phyloP scores from a whole-genome alignment of 2,888 invertebrate species.

The Cheilosia urbana region DNA sequence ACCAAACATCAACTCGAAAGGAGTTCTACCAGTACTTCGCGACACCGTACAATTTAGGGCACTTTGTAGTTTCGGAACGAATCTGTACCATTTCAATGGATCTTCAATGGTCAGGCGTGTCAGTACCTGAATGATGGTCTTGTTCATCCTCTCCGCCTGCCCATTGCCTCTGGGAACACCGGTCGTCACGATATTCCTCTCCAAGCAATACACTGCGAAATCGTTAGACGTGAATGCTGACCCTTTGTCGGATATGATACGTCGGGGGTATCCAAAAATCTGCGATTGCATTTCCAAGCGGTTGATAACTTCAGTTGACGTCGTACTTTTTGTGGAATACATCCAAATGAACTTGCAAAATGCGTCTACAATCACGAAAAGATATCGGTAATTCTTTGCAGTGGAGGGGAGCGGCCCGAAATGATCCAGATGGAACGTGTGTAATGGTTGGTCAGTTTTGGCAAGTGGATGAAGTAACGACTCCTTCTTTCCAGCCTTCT shows the following conservation, averaged over 20 bases:
- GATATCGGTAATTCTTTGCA: too few species aligned
- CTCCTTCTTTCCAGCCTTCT: constrained; percentile 78
- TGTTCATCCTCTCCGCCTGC: constrained; percentile 45
- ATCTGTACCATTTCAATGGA: not conserved
- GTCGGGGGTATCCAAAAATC: constrained; percentile 80
- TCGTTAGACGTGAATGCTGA: constrained; percentile 80
- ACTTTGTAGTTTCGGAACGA: too few species aligned
- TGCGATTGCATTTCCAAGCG: constrained; percentile 79
- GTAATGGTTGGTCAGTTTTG: constrained; percentile 78
- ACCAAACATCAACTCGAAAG: constrained; percentile 67
- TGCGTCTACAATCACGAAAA: too few species aligned
- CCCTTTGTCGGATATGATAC: constrained; percentile 80
- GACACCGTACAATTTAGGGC: too few species aligned
- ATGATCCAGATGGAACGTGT: too few species aligned
- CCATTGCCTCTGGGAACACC: too few species aligned
- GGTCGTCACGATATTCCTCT: constrained; percentile 40
- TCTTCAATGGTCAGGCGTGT: constrained; percentile 69
- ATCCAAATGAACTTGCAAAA: too few species aligned
- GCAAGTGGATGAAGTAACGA: constrained; percentile 78
- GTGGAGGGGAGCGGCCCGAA: too few species aligned
- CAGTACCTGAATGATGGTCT: constrained; percentile 43
- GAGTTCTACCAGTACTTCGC: constrained; percentile 10
- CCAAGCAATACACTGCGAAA: constrained; percentile 75
- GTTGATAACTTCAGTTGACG: too few species aligned
- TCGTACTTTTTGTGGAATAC: too few species aligned